Evolutionary conservation across 2,113 vertebrate species (phyloP), one percentile per base, ranked within the genome.

Genomic region (Cynocephalus volans): DNA sequence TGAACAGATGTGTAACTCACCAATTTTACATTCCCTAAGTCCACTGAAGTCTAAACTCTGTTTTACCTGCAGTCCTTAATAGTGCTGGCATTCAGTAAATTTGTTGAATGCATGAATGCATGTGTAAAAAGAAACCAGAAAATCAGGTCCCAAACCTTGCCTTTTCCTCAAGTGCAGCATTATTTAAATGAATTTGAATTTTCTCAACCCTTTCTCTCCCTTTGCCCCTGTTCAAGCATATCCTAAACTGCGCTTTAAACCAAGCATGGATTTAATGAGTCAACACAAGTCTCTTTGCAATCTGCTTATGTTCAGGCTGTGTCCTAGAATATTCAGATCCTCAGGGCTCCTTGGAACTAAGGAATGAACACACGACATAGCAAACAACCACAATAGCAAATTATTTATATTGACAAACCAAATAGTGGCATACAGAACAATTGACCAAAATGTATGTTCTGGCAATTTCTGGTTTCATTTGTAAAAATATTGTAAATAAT

Each of bases 111-210:
- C 83, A 10, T 96, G 94, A 97, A 21, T 92, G 90, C 31, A 8
- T 56, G 4, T 48, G 41, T 69, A 77, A 62, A 92, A 96, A 65
- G 88, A 90, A 94, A 93, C 1, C 28, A 91, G 82, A 73, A 95
- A 93, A 88, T 94, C 48, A 90, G 80, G 91, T 95, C 72, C 14
- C 56, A 90, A 97, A 15, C 67, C 77, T 81, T 72, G 56, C 54
- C 31, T 62, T 95, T 94, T 88, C 72, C 81, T 94, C 76, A 88
- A 96, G 73, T 95, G 72, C 77, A 93, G 48, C 81, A 86, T 88
- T 95, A 86, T 97, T 96, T 94, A 97, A 97, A 92, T 96, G 73
- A 95, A 86, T 93, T 97, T 94, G 70, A 95, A 94, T 95, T 96
- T 96, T 92, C 62, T 88, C 21, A 64, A 48, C 75, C 50, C 26